Conservation (phyloP, 2,797 vertebrate genomes). For the Lacerta viridis region DNA sequence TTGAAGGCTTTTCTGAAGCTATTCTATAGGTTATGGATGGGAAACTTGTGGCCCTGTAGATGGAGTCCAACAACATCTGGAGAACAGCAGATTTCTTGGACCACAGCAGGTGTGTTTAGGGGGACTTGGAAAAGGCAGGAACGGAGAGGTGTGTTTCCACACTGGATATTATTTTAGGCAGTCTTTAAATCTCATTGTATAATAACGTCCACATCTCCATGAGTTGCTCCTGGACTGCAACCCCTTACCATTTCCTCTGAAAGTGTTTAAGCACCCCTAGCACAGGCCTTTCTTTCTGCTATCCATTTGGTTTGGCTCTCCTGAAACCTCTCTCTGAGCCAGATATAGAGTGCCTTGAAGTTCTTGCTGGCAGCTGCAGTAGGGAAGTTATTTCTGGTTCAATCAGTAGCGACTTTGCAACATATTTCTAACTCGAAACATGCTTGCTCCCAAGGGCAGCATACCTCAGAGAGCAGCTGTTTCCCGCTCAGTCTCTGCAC, state of each 20-base stretch:
- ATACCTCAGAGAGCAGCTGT: slow-evolving; percentile 70
- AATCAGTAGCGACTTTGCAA: slow-evolving; percentile 58
- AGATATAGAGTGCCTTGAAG: slow-evolving; percentile 25
- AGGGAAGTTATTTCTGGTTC: slow-evolving; percentile 58
- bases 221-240: not conserved
- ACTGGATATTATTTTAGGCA: not conserved
- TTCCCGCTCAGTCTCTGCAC: slow-evolving; percentile 56
- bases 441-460: slow-evolving; percentile 35
- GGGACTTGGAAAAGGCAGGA: not conserved
- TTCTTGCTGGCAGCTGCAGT: slow-evolving; percentile 45
- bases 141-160: not conserved
- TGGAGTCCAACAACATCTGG: no score
- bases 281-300: not conserved
- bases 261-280: not conserved
- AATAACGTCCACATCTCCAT: not conserved
- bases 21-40: no score
- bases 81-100: no score
- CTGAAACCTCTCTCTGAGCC: not conserved
- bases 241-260: not conserved
- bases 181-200: not conserved
- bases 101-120: no score
- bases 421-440: slow-evolving; percentile 65
- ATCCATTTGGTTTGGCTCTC: slow-evolving; percentile 5
- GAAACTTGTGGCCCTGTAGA: no score
- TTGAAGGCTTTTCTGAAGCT: not conserved